Evolutionary conservation across 2,113 vertebrate genomes (phyloP).

Genomic region (Psittacus erithacus): DNA sequence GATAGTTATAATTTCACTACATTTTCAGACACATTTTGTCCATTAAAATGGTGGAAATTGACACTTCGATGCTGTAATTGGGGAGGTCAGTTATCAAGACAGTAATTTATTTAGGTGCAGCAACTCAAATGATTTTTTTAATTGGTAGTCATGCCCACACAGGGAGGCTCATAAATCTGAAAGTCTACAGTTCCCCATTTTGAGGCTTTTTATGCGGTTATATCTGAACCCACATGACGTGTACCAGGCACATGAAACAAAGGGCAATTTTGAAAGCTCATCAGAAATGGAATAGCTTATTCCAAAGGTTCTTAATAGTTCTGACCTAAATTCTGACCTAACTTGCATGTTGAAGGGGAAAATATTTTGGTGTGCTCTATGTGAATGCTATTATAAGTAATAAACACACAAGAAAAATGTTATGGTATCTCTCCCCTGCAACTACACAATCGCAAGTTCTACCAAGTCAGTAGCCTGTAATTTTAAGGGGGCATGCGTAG

Average conservation of each 20-base stretch:
- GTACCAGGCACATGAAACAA: neutral
- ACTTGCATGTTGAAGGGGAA: neutral
- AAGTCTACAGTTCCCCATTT: neutral
- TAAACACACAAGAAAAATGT: neutral
- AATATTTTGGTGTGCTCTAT: neutral
- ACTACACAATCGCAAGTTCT: neutral
- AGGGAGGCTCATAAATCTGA: neutral
- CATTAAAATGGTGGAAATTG: neutral
- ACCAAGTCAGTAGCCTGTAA: neutral
- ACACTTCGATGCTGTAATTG: neutral
- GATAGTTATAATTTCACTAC: neutral
- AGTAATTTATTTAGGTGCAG: neutral
- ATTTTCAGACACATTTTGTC: neutral
- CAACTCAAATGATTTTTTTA: neutral
- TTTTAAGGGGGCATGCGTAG: neutral
- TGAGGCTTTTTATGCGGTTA: neutral
- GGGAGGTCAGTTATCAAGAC: neutral
- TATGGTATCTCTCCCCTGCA: neutral
- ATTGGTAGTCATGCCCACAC: neutral
- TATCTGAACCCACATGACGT: too few relatives aligned
- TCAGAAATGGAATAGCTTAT: neutral
- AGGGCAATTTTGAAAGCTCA: neutral
- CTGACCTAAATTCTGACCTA: neutral
- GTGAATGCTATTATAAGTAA: accelerated
- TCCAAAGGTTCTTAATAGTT: neutral